A percentile compares a stretch with the other conserved stretches of the same genome.
Evolutionary conservation across 2,113 vertebrate species (phyloP).

Genomic region (Platysternon megacephalum): DNA sequence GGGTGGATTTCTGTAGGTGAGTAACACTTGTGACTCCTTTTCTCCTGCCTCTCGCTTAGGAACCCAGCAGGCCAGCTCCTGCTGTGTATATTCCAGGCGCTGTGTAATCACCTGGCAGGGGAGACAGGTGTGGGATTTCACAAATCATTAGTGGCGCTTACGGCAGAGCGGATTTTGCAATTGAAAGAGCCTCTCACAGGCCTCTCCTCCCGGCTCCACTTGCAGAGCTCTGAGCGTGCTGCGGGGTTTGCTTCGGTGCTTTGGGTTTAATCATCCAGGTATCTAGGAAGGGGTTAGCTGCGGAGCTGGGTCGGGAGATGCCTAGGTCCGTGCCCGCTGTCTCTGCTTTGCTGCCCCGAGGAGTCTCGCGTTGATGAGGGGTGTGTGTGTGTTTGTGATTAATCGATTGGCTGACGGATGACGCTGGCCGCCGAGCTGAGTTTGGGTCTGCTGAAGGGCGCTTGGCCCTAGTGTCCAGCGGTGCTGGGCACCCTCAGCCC

Average conservation of each 20-base stretch:
- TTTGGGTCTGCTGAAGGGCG: neutral
- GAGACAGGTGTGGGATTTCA: neutral
- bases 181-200: neutral
- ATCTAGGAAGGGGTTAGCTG: neutral
- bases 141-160: neutral
- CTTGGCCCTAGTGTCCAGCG: neutral
- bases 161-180: neutral
- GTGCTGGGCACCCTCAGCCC: neutral
- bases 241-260: neutral
- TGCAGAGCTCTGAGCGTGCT: neutral
- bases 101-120: neutral
- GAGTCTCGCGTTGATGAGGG: neutral
- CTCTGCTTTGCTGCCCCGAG: neutral
- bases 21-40: neutral
- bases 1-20: neutral
- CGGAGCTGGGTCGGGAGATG: neutral
- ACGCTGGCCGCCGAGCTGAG: neutral
- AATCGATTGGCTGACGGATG: neutral
- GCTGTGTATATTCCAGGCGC: neutral
- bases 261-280: neutral
- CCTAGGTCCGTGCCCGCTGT: accelerated
- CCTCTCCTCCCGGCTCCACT: neutral
- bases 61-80: neutral
- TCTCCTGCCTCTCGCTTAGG: neutral
- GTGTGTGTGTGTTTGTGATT: neutral